Conservation (phyloP, 2,888 invertebrate species). For the Eueremaeus valkanovi region DNA sequence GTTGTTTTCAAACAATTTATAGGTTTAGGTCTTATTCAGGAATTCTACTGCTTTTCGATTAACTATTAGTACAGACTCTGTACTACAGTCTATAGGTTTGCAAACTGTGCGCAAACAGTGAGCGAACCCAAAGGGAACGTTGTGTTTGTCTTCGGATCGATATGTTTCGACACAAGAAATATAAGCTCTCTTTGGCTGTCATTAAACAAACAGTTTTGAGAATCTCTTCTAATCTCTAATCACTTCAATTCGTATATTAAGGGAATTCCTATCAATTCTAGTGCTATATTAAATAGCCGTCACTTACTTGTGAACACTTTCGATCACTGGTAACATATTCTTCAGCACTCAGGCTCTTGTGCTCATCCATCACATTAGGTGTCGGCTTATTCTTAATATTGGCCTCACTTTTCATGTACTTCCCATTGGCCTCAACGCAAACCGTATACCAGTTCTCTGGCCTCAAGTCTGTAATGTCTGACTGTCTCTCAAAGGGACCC, state of each 20-base stretch:
- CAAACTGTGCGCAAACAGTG: too few relatives aligned
- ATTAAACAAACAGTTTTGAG: too few relatives aligned
- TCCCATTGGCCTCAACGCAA: conserved; percentile 80
- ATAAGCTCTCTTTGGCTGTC: too few relatives aligned
- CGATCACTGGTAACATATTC: conserved; percentile 45
- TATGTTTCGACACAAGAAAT: too few relatives aligned
- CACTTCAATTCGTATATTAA: too few relatives aligned
- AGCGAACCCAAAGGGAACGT: too few relatives aligned
- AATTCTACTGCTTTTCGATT: too few relatives aligned
- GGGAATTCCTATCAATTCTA: background rate
- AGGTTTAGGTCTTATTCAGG: too few relatives aligned
- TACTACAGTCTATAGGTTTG: too few relatives aligned
- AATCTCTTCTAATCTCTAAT: too few relatives aligned
- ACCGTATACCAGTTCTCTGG: conserved; percentile 77
- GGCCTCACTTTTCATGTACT: conserved; percentile 56
- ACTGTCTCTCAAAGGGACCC: conserved; percentile 57
- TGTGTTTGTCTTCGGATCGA: too few relatives aligned
- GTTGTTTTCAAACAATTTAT: background rate
- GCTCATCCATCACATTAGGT: conserved; percentile 46
- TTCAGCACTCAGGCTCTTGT: conserved; percentile 34
- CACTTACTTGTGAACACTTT: conserved; percentile 47
- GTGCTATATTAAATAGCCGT: background rate
- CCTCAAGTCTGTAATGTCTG: conserved; percentile 68
- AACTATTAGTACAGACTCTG: too few relatives aligned
- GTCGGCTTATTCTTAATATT: conserved; percentile 49